Evolutionary conservation across 64 coral and sea anemone genomes (phyloP).

Genomic region (Actinia equina): DNA sequence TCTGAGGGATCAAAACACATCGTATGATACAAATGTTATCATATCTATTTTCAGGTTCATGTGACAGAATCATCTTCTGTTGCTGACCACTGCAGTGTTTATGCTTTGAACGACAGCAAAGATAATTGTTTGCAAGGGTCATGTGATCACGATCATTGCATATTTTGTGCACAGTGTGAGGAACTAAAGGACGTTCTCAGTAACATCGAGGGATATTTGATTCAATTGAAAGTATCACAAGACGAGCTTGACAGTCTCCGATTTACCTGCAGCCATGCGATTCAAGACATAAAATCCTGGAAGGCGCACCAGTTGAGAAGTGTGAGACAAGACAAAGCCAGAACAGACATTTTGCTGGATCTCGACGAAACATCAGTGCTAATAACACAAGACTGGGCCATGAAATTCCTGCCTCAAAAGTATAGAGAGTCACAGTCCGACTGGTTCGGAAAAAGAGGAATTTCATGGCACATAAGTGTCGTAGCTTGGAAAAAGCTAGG

Average conservation of each 20-base stretch:
- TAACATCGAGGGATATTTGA: slow-evolving; percentile 1
- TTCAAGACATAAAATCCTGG: no score
- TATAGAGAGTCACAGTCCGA: neutral
- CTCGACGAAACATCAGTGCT: no score
- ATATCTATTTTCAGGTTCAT: slow-evolving; percentile 28
- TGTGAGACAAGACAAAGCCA: no score
- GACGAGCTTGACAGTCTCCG: slow-evolving; percentile 23
- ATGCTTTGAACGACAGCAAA: slow-evolving; percentile 38
- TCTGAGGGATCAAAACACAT: no score
- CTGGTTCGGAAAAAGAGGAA: neutral
- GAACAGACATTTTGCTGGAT: no score
- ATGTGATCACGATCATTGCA: slow-evolving; percentile 27
- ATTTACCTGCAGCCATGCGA: no score
- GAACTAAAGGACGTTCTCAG: slow-evolving; percentile 29
- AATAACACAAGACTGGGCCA: neutral
- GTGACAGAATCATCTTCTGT: slow-evolving; percentile 19
- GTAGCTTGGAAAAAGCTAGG: neutral
- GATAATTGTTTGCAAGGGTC: neutral
- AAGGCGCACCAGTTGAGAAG: no score
- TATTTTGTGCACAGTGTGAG: slow-evolving; percentile 26
- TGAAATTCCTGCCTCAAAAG: no score
- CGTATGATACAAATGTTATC: neutral
- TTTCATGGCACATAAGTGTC: neutral
- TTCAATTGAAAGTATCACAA: slow-evolving; percentile 5
- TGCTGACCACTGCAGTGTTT: slow-evolving; percentile 29